phyloP scores from a whole-genome alignment of 1,140 invertebrate species.

The Liolophura sinensis region DNA sequence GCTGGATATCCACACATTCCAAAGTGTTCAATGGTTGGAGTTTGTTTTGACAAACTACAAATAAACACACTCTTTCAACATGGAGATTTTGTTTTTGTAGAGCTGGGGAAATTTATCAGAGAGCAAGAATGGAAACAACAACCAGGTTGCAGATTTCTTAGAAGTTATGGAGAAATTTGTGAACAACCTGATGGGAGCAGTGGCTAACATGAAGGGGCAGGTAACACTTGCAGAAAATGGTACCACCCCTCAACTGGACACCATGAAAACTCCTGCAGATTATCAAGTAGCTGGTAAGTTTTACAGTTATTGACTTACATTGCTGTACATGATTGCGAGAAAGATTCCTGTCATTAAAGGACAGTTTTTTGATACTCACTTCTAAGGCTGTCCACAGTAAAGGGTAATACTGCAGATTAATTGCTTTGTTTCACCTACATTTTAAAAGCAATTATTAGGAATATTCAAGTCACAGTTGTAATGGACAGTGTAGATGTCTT shows the following conservation, averaged over 20 bases:
- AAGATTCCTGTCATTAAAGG: neutral
- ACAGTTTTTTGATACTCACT: neutral
- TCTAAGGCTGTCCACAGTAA: neutral
- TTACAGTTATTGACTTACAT: neutral
- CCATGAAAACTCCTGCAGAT: conserved; percentile 50
- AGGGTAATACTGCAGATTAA: neutral
- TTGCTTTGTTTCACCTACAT: too few relatives aligned
- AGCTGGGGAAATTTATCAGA: conserved; percentile 43
- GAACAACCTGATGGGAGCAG: conserved; percentile 47
- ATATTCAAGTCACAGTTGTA: too few relatives aligned
- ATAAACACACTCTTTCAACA: too few relatives aligned
- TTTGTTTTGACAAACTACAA: too few relatives aligned
- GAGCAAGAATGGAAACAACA: conserved; percentile 30
- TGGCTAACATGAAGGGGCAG: conserved; percentile 56
- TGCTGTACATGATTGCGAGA: neutral
- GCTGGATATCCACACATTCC: too few relatives aligned
- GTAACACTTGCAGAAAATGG: conserved; percentile 55
- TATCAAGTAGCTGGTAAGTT: conserved; percentile 53
- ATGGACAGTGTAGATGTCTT: too few relatives aligned
- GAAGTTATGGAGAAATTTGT: conserved; percentile 57
- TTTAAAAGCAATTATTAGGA: too few relatives aligned
- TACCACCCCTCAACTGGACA: conserved; percentile 39
- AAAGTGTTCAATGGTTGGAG: too few relatives aligned
- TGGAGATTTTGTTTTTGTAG: conserved; percentile 15
- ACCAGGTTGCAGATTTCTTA: conserved; percentile 54